These are phyloP conservation scores for Poliocrania exsul DNA, from an alignment of 2,797 vertebrate species.

Conservation along the genomic window DNA sequence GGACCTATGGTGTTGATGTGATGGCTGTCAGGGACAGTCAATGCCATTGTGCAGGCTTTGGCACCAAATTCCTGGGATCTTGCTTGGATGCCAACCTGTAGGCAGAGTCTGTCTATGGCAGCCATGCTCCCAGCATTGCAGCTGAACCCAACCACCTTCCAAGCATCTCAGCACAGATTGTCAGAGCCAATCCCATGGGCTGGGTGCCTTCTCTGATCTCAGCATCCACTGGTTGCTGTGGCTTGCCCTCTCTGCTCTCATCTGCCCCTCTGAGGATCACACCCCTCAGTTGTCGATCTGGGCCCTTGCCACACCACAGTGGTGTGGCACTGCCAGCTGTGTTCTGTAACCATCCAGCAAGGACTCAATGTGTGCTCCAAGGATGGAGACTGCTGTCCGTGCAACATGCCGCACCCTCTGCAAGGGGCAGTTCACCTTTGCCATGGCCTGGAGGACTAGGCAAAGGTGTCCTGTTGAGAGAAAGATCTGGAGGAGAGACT, in stretches of 20 bases:
- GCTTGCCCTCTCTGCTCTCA: background rate
- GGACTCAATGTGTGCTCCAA: background rate
- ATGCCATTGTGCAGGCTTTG: background rate
- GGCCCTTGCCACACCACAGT: background rate
- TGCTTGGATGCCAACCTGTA: background rate
- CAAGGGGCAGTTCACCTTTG: background rate
- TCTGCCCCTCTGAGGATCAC: background rate
- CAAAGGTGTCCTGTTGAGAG: background rate
- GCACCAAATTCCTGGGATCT: background rate
- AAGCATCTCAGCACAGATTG: background rate
- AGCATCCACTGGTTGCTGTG: background rate
- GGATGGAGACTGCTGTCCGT: background rate
- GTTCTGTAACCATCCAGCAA: background rate
- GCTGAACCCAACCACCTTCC: background rate
- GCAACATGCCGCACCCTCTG: background rate
- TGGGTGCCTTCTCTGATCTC: background rate
- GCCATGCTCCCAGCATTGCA: fast-evolving
- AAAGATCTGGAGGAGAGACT: background rate
- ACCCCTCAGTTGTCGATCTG: fast-evolving
- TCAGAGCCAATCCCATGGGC: background rate
- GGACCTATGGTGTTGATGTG: fast-evolving
- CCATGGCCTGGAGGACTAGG: background rate
- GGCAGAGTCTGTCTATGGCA: background rate
- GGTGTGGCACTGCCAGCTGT: fast-evolving
- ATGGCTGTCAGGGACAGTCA: background rate